These are phyloP conservation scores for Drosophila pallidifrons DNA, from an alignment of 1,140 invertebrate species.

Conservation along the genomic window DNA sequence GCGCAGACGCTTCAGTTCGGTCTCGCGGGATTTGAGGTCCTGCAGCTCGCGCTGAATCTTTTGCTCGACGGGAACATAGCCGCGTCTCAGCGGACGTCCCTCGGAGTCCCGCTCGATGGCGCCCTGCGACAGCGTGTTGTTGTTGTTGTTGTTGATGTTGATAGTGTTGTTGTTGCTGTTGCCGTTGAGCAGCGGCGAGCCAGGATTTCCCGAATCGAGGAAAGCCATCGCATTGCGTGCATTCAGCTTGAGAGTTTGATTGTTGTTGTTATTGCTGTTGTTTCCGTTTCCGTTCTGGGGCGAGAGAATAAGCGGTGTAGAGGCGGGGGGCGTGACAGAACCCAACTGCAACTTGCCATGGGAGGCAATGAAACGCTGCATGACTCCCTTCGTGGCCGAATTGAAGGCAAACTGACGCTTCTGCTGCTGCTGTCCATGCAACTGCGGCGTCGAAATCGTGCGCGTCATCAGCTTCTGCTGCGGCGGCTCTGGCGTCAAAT, in stretches of 20 bases:
- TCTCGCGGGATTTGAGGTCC: conserved; percentile 90
- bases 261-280: conserved; percentile 1
- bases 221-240: conserved; percentile 66
- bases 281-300: conserved; percentile 10
- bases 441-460: conserved; percentile 88
- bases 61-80: conserved; percentile 90
- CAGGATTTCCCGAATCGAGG: conserved; percentile 45
- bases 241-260: conserved; percentile 59
- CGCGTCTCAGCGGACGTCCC: conserved; percentile 87
- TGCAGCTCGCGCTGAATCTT: conserved; percentile 92
- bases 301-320: conserved; percentile 18
- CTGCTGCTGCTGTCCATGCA: conserved; percentile 80
- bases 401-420: conserved; percentile 87
- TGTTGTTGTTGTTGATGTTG: conserved; percentile 33
- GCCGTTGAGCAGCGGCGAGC: conserved; percentile 13
- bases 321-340: conserved; percentile 32
- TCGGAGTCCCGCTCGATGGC: conserved; percentile 86
- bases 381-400: conserved; percentile 89
- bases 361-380: conserved; percentile 91
- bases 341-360: conserved; percentile 87
- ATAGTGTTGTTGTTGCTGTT: conserved; percentile 12
- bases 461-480: conserved; percentile 86
- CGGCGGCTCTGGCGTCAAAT: conserved; percentile 85
- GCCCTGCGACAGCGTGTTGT: conserved; percentile 73
- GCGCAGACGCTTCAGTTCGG: conserved; percentile 89